Percentiles rank a stretch among this genome's conserved stretches.
These are phyloP conservation scores for Noctua pronuba DNA, from an alignment of 2,888 invertebrate genomes.

Conservation along the genomic window DNA sequence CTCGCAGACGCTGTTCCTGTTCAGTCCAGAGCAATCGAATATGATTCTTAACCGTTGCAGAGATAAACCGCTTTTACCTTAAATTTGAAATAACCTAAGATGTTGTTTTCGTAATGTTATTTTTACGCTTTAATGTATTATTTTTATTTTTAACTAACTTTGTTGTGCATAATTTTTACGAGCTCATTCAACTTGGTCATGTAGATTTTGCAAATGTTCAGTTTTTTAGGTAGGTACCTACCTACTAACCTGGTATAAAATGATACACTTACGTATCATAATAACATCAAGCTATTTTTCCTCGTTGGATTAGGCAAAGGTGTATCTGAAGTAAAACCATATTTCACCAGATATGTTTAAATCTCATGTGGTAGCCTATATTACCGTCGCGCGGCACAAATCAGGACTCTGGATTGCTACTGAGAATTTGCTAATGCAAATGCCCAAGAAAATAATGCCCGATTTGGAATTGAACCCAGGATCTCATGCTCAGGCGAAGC, in stretches of 20 bases:
- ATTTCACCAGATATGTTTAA: neutral
- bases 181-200: neutral
- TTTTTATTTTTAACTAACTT: constrained; percentile 9
- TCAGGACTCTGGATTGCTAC: neutral
- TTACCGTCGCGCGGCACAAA: neutral
- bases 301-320: neutral
- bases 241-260: neutral
- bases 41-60: constrained; percentile 1
- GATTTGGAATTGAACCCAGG: neutral
- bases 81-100: neutral
- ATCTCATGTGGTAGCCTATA: neutral
- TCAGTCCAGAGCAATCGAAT: neutral
- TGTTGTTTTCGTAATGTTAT: neutral
- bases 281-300: neutral
- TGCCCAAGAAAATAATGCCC: too few relatives aligned
- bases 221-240: neutral
- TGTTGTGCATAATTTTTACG: neutral
- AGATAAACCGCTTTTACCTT: neutral
- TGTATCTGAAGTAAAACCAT: neutral
- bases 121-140: neutral
- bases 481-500: neutral
- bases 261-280: neutral
- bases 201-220: neutral
- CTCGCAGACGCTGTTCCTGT: neutral
- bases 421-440: neutral